A percentile compares a stretch with the other conserved stretches of the same genome.
These are phyloP conservation scores for Embiotoca jacksoni DNA, from an alignment of 2,113 vertebrate genomes.

Conservation along the genomic window DNA sequence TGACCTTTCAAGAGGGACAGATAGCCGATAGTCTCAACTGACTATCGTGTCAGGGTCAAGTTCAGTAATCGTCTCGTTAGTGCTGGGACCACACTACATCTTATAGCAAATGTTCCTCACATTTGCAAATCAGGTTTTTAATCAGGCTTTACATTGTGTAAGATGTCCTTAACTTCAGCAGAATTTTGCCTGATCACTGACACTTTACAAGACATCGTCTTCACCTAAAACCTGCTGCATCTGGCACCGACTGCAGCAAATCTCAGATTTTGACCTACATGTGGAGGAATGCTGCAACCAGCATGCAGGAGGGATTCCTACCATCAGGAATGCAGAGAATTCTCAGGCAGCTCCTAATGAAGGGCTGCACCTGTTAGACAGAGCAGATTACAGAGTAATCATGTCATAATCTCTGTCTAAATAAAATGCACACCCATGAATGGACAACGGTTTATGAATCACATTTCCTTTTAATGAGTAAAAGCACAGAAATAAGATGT, in stretches of 20 bases:
- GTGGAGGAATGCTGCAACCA: constrained; percentile 56
- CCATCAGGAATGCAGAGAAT: constrained; percentile 71
- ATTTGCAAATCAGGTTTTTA: background rate
- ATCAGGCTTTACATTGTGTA: background rate
- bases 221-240: constrained; percentile 27
- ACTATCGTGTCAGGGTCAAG: background rate
- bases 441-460: constrained; percentile 8
- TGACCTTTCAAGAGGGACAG: background rate
- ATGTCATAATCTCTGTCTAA: constrained; percentile 12
- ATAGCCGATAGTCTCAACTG: background rate
- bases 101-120: no score
- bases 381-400: constrained; percentile 37
- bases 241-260: constrained; percentile 37
- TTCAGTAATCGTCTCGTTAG: background rate
- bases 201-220: background rate
- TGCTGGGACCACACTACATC: background rate
- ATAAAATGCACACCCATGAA: background rate
- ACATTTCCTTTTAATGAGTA: background rate
- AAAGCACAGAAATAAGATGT: background rate
- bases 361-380: constrained; percentile 47
- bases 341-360: constrained; percentile 65
- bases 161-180: background rate
- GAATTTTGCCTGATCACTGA: constrained; percentile 1
- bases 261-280: constrained; percentile 51
- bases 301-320: constrained; percentile 51